A percentile compares a stretch with the other conserved stretches of the same genome.
phyloP scores from a whole-genome alignment of 35 echinoderm and acorn worm species.

The Apostichopus parvimensis region DNA sequence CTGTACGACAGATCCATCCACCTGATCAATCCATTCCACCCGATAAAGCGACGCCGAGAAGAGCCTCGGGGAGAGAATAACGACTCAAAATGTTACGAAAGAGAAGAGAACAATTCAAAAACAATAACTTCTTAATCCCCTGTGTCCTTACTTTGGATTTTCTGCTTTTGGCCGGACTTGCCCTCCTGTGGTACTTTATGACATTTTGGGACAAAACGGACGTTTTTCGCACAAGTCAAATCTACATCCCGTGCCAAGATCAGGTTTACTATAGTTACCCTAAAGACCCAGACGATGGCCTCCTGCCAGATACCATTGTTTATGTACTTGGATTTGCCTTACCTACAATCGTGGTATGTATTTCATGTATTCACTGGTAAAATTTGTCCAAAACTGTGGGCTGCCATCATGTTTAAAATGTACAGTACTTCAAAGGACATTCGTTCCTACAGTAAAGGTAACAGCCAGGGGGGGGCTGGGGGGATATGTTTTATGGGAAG shows the following conservation, averaged over 20 bases:
- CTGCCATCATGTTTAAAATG: no score
- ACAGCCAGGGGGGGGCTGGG: no score
- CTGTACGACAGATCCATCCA: no score
- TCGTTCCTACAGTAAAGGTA: no score
- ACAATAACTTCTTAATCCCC: constrained; percentile 49
- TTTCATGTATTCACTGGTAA: no score
- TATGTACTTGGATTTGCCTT: constrained; percentile 33
- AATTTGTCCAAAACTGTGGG: no score
- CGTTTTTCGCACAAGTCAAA: neutral
- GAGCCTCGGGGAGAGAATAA: no score
- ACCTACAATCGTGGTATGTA: constrained; percentile 51
- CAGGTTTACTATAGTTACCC: constrained; percentile 31
- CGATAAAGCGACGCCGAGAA: no score
- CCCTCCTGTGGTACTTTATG: constrained; percentile 48
- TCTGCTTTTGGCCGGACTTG: constrained; percentile 15
- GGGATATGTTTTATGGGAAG: no score
- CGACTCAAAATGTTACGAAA: neutral
- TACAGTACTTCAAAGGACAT: no score
- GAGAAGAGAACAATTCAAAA: constrained; percentile 9
- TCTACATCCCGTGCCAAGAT: constrained; percentile 23
- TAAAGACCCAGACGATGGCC: constrained; percentile 5
- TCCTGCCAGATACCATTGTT: constrained; percentile 24
- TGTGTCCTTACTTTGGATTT: constrained; percentile 28
- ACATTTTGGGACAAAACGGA: constrained; percentile 31
- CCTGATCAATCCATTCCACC: no score